phyloP scores from a whole-genome alignment of 2,113 vertebrate genomes.

The Chlamydotis undulata region DNA sequence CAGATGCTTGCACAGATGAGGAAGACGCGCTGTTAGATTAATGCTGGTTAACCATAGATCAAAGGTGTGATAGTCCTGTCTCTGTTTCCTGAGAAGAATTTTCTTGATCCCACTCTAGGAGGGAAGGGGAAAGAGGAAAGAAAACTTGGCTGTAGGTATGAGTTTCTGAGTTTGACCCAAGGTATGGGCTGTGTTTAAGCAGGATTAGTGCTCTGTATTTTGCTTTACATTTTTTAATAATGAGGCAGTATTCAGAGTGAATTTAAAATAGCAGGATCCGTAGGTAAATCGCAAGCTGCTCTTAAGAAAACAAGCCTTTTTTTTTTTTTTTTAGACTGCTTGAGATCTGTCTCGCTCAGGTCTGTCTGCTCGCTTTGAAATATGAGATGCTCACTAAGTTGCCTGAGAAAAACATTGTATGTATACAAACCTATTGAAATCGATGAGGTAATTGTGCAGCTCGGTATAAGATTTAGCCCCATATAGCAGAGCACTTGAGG shows the following conservation, averaged over 20 bases:
- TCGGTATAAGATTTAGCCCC: not conserved
- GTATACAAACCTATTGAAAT: not conserved
- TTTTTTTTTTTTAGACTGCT: not conserved
- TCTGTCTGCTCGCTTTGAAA: not conserved
- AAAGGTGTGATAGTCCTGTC: not conserved
- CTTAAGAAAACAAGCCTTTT: not conserved
- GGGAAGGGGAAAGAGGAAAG: not conserved
- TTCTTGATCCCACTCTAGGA: not conserved
- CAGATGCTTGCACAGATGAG: rapidly evolving
- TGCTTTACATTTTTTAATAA: not conserved
- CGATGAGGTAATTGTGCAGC: not conserved
- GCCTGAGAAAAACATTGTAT: not conserved
- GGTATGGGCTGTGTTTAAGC: not conserved
- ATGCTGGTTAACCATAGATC: not conserved
- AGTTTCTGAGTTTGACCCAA: not conserved
- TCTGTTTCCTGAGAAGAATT: not conserved
- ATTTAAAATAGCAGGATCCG: not conserved
- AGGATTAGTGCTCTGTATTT: not conserved
- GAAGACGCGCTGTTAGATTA: not conserved
- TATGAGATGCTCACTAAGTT: not conserved
- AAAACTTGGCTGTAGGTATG: not conserved
- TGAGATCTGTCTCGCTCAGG: not conserved
- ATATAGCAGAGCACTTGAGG: not conserved
- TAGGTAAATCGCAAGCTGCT: not conserved
- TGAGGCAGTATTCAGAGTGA: not conserved